Evolutionary conservation across 1,140 invertebrate species (phyloP).

Genomic region (Hirudo medicinalis): DNA sequence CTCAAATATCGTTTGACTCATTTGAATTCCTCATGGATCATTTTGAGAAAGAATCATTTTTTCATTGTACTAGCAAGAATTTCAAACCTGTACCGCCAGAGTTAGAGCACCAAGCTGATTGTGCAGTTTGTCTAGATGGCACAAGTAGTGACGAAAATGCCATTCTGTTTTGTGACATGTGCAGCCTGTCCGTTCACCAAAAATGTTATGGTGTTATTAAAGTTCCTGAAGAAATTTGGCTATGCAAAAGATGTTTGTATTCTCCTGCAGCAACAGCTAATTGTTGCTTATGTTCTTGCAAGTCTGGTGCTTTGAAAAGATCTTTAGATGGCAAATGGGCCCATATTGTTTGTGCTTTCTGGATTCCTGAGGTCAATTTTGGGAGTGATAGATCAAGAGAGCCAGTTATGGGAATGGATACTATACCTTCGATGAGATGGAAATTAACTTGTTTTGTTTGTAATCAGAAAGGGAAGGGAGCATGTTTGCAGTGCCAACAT

Average conservation of each 20-base stretch:
- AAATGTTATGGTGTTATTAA: conserved; percentile 98
- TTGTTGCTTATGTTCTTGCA: conserved; percentile 91
- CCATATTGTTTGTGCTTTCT: conserved; percentile 93
- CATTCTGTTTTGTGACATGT: conserved; percentile 97
- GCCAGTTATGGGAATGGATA: conserved; percentile 88
- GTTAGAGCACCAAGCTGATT: conserved; percentile 90
- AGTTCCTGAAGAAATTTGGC: conserved; percentile 97
- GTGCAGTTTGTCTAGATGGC: conserved; percentile 76
- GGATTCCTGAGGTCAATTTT: conserved; percentile 96
- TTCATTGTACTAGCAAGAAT: conserved; percentile 48
- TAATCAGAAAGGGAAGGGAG: conserved; percentile 79
- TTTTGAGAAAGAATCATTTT: conserved; percentile 92
- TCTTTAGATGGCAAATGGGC: conserved; percentile 91
- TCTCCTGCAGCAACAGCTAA: conserved; percentile 87
- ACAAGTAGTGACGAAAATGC: conserved; percentile 94
- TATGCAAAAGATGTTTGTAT: conserved; percentile 81
- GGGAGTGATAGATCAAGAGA: conserved; percentile 78
- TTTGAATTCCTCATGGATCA: conserved; percentile 91
- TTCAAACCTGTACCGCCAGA: conserved; percentile 28
- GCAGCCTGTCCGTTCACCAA: conserved; percentile 93
- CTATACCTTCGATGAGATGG: conserved; percentile 73
- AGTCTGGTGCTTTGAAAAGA: conserved; percentile 95
- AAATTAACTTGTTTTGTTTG: conserved; percentile 89
- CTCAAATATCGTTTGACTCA: conserved; percentile 48
- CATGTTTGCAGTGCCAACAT: conserved; percentile 94